A percentile compares a stretch with the other conserved stretches of the same genome.
These are phyloP conservation scores for Oxygymnocypris stewartii DNA, from an alignment of 2,113 vertebrate genomes.

Conservation along the genomic window DNA sequence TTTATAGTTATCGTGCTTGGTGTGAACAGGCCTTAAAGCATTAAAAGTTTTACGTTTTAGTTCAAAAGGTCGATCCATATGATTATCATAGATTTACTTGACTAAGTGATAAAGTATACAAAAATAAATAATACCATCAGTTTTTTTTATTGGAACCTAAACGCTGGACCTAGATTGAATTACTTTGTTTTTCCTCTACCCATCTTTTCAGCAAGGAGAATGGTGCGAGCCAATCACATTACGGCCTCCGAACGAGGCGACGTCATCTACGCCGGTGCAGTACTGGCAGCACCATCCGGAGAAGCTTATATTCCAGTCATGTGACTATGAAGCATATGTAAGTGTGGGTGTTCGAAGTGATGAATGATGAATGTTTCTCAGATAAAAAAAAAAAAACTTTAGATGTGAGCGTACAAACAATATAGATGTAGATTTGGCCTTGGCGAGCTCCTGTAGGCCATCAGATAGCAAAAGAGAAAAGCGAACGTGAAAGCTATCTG, in stretches of 20 bases:
- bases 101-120: not conserved
- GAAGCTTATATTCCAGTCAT: conserved; percentile 99
- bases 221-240: conserved; percentile 99
- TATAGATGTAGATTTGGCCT: not conserved
- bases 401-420: not conserved
- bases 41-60: not conserved
- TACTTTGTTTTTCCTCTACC: not conserved
- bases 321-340: conserved; percentile 99
- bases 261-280: conserved; percentile 95
- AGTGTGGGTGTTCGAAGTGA: conserved; percentile 69
- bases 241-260: conserved; percentile 95
- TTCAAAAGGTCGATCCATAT: not conserved
- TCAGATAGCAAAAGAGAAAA: not conserved
- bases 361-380: not conserved
- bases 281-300: conserved; percentile 99
- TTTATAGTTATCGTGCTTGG: no score
- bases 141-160: not conserved
- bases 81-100: not conserved
- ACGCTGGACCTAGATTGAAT: not conserved
- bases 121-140: not conserved
- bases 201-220: conserved; percentile 88
- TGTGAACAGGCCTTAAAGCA: no score
- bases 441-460: not conserved
- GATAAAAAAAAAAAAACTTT: not conserved
- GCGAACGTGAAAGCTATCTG: conserved; percentile 17